Conservation (phyloP, 2,797 vertebrate species). For the Lophius americanus region DNA sequence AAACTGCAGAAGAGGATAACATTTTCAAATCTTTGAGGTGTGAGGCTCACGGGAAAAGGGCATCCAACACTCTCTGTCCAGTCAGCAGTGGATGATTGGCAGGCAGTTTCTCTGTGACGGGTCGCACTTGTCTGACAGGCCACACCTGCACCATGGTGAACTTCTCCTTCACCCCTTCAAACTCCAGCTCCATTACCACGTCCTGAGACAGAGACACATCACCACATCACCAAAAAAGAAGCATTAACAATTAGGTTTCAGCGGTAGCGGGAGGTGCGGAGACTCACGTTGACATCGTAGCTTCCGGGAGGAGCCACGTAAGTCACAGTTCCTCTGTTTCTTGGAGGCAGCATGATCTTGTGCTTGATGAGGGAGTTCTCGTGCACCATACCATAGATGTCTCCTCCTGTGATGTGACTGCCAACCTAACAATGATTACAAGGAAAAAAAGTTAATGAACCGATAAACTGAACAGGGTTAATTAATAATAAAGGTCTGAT, state of each 20-base stretch:
- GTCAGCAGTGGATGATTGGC: constrained; percentile 90
- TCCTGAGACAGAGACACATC: constrained; percentile 78
- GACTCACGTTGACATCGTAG: constrained; percentile 92
- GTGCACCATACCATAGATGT: constrained; percentile 82
- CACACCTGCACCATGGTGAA: constrained; percentile 98
- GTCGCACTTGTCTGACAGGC: constrained; percentile 94
- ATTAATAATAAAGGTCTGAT: too few species aligned
- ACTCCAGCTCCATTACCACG: constrained; percentile 96
- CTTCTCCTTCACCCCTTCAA: constrained; percentile 95
- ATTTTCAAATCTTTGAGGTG: not conserved
- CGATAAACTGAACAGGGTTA: not conserved
- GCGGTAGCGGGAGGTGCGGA: not conserved
- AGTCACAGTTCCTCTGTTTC: constrained; percentile 92
- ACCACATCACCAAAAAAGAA: constrained; percentile 14
- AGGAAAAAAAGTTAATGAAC: constrained; percentile 1
- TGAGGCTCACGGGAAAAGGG: constrained; percentile 91
- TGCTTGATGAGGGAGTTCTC: constrained; percentile 98
- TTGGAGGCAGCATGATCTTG: constrained; percentile 96
- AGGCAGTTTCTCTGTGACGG: constrained; percentile 95
- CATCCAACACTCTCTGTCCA: constrained; percentile 79
- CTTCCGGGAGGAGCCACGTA: constrained; percentile 92
- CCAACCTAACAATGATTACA: constrained; percentile 73
- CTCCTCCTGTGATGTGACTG: constrained; percentile 94
- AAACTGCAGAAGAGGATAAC: rapidly evolving
- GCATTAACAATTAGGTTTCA: not conserved